Base-by-base conservation (phyloP, 2,113 vertebrate genomes). In the Galbula dea region DNA sequence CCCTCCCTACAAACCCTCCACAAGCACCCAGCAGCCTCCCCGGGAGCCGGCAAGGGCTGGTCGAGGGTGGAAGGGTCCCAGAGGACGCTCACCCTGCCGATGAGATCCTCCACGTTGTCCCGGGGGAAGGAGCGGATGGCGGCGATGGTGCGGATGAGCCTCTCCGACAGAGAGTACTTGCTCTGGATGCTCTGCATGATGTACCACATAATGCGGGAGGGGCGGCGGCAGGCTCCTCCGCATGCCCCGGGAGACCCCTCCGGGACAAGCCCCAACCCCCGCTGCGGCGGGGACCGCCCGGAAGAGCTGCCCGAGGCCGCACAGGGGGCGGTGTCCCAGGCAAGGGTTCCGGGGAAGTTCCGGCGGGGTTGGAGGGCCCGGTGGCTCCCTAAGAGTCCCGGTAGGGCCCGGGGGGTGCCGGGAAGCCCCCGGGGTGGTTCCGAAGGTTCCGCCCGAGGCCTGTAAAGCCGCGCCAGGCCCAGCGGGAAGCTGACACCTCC, bases 151-250 rank as follows among this genome's bases (percentile, higher is more conserved):
- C 99, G 98, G 95, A 99, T 99, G 41, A 99, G 98, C 72, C 99
- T 97, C 97, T 99, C 99, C 6, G 99, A 99, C 96, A 99, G 97
- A 27, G 99, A 99, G 95, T 99, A 99, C 96, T 99, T 99, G 98
- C 98, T 99, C 95, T 99, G 98, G 97, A 99, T 98, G 97, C 98
- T 99, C 98, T 99, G 98, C 99, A 99, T 99, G 96, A 99, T 98
- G 98, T 98, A 99, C 98, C 98, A 98, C 98, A 98, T 98, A 91
- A 94, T 96, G 97, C 95, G 96, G 88, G 88, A 90, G 88, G 85
- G 57, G 83, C 39, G 39, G 39, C 62, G 81, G 87, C 94, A 82
- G 59, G 51, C 67, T 78, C 85, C 74, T 84, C 93, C 63, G 93
- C 97, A 98, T 97, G 90, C 94, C 97, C 97, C 94, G 43, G 37